Base-by-base conservation (phyloP, 2,888 invertebrate species). In the Branchipolynoe longqiensis region DNA sequence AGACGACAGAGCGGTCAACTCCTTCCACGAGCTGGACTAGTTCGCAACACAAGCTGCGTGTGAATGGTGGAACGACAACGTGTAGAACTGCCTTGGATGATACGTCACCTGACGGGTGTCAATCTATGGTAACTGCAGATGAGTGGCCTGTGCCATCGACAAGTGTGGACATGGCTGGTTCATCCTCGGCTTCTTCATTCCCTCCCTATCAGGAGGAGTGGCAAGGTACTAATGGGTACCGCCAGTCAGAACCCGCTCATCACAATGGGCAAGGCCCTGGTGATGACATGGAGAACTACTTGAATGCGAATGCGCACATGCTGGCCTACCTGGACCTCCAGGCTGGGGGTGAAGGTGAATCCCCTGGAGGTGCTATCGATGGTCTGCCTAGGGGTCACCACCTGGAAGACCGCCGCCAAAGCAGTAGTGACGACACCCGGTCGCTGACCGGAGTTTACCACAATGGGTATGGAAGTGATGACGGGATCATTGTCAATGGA, bases 201-300 rank as follows among this genome's bases (percentile, higher is more conserved):
- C n/a, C n/a, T 48, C 48, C 8, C 48, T 48, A 48, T 18, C 36
- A 38, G 12, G 69, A 69, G 4, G 36, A 69, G 12, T 69, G 69
- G 69, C 69, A 22, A 3, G 69, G 18, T 4, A 38, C n/a, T 12
- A 69, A 69, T 36, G 69, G 69, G 36, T 33, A 69, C 69, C 69
- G 69, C 1, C 12, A 38, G 18, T 2, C 69, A 1, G 36, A 69
- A 0, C 2, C 69, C 38, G 3, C 38, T 3, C n/a, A n/a, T n/a
- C 69, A 69, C 69, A 69, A 69, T 36, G 69, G 69, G 6, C 33
- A 36, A 0, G 31, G 78, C 14, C 48, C 78, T 25, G 78, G 86
- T 0, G 85, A 86, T 69, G 86, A 86, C 59, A 87, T 87, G 87
- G 85, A 87, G 40, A 81, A 85, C 28, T 87, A 87, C 36, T 85